Conservation (phyloP, 2,888 invertebrate species). For the Scotopteryx bipunctaria region DNA sequence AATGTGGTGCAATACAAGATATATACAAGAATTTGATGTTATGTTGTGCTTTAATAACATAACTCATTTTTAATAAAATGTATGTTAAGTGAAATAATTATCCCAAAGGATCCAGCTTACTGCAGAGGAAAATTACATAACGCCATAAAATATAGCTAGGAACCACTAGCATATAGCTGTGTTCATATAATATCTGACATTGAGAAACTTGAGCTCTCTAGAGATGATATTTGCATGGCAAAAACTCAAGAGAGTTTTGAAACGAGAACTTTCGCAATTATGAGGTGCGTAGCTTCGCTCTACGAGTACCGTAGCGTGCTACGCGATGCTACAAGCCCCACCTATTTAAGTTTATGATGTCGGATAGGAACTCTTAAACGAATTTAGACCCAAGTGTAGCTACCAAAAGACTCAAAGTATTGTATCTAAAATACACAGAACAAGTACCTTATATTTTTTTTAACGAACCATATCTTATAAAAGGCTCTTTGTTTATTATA, state of each 20-base stretch:
- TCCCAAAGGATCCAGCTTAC: neutral
- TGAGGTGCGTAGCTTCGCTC: constrained; percentile 30
- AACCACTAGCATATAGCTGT: neutral
- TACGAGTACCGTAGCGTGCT: constrained; percentile 33
- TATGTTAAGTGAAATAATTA: neutral
- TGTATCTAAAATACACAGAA: too few species aligned
- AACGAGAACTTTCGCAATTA: constrained; percentile 37
- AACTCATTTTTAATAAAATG: neutral
- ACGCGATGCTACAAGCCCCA: constrained; percentile 29
- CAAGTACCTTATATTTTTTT: too few species aligned
- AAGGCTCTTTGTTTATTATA: too few species aligned
- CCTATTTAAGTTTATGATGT: constrained; percentile 28
- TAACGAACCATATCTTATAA: too few species aligned
- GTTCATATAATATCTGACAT: constrained; percentile 18
- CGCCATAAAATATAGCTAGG: neutral
- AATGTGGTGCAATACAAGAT: constrained; percentile 26
- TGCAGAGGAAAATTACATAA: neutral
- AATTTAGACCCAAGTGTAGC: too few species aligned
- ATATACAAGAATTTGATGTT: constrained; percentile 16
- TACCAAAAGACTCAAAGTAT: too few species aligned
- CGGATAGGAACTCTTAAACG: too few species aligned
- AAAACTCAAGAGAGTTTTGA: constrained; percentile 26
- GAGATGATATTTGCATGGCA: constrained; percentile 26
- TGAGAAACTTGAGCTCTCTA: constrained; percentile 17
- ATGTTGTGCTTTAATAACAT: too few species aligned